phyloP scores from a whole-genome alignment of 2,888 invertebrate genomes.

The Chymomyza caudatula region DNA sequence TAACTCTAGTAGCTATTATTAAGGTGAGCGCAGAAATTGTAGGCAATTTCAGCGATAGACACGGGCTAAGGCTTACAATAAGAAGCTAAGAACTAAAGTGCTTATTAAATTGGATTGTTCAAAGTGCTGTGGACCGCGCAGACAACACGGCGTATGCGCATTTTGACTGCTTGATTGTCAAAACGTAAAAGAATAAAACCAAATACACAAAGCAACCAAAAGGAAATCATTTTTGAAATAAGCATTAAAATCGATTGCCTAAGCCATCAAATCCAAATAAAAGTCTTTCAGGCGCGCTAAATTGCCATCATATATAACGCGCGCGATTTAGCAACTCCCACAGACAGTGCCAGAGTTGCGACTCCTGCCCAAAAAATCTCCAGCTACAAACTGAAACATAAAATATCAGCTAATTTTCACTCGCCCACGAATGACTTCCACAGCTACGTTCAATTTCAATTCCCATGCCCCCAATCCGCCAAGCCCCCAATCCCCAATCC shows the following conservation, averaged over 20 bases:
- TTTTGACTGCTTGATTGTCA: background rate
- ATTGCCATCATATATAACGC: conserved; percentile 54
- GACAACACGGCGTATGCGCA: no score
- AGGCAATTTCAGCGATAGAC: no score
- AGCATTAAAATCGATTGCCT: background rate
- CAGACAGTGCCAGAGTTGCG: background rate
- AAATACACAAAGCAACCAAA: background rate
- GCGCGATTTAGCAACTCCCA: conserved; percentile 44
- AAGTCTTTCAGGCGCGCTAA: conserved; percentile 38
- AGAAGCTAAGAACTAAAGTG: no score
- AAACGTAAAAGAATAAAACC: background rate
- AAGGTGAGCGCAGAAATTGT: no score
- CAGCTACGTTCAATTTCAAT: conserved; percentile 47
- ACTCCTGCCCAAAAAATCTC: background rate
- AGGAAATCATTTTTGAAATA: background rate
- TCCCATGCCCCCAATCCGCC: no score
- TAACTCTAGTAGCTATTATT: no score
- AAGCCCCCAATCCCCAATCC: no score
- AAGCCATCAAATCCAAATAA: background rate
- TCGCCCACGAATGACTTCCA: background rate
- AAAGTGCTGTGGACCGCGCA: no score
- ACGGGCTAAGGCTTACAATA: no score
- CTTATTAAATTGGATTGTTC: background rate
- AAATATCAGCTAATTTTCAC: conserved; percentile 15
- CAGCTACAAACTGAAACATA: conserved; percentile 8